Evolutionary conservation across 2,797 vertebrate genomes (phyloP).

Genomic region (Tauraco hartlaubi): DNA sequence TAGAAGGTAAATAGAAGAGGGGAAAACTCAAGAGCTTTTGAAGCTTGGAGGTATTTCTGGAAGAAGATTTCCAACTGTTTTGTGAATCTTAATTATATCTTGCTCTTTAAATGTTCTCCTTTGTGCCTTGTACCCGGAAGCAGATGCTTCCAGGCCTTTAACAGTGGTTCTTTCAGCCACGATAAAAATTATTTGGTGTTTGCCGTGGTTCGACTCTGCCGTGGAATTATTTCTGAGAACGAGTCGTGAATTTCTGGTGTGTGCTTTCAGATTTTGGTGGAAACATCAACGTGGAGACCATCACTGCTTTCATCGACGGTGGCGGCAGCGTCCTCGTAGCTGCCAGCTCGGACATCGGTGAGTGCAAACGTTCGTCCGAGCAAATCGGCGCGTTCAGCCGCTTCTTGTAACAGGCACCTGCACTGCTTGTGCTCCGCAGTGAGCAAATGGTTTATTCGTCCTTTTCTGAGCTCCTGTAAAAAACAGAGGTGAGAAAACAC

Average conservation of each 20-base stretch:
- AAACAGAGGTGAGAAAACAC: too few species aligned
- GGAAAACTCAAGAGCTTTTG: not conserved
- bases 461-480: not conserved
- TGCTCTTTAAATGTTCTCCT: fast-evolving
- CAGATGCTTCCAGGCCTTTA: not conserved
- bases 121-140: too few species aligned
- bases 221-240: not conserved
- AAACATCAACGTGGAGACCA: slow-evolving; percentile 96
- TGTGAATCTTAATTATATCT: not conserved
- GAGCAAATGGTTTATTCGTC: not conserved
- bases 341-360: slow-evolving; percentile 94
- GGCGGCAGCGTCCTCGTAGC: slow-evolving; percentile 95
- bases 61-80: not conserved
- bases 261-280: slow-evolving; percentile 93
- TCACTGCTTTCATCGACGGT: slow-evolving; percentile 95
- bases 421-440: fast-evolving
- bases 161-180: not conserved
- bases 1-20: slow-evolving; percentile 85
- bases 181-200: not conserved
- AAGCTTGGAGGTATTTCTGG: not conserved
- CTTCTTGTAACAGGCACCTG: not conserved
- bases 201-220: fast-evolving
- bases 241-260: fast-evolving
- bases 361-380: not conserved
- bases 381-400: fast-evolving